phyloP scores from a whole-genome alignment of 2,888 invertebrate genomes.

The Metellina segmentata region DNA sequence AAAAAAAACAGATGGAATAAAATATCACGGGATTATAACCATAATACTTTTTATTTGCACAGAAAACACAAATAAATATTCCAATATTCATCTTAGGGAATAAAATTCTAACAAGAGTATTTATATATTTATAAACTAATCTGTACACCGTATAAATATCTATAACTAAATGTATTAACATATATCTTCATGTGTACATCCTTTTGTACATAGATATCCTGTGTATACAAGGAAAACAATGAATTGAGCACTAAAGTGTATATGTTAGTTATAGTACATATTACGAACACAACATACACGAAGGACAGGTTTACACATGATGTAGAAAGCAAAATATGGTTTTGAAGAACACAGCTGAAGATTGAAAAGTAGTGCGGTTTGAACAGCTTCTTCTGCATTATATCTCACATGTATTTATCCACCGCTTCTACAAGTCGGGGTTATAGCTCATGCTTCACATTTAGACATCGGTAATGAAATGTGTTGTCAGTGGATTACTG shows the following conservation, averaged over 20 bases:
- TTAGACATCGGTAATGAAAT: constrained; percentile 17
- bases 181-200: constrained; percentile 51
- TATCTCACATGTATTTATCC: background rate
- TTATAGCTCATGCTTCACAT: constrained; percentile 41
- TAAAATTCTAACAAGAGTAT: constrained; percentile 70
- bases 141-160: constrained; percentile 75
- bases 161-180: constrained; percentile 73
- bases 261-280: constrained; percentile 22
- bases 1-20: background rate
- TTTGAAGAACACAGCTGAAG: constrained; percentile 36
- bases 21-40: constrained; percentile 14
- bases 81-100: constrained; percentile 58
- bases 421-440: background rate
- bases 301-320: constrained; percentile 41
- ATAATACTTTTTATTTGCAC: constrained; percentile 73
- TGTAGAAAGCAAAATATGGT: constrained; percentile 45
- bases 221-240: constrained; percentile 62
- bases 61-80: constrained; percentile 72
- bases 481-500: background rate
- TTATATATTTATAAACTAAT: constrained; percentile 70
- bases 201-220: constrained; percentile 55
- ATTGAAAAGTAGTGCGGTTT: constrained; percentile 35
- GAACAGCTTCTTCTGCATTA: background rate
- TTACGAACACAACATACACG: constrained; percentile 60
- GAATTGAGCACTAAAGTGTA: constrained; percentile 71